Conservation (phyloP, 2,797 vertebrate genomes). For the Neosilurus hyrtlii region DNA sequence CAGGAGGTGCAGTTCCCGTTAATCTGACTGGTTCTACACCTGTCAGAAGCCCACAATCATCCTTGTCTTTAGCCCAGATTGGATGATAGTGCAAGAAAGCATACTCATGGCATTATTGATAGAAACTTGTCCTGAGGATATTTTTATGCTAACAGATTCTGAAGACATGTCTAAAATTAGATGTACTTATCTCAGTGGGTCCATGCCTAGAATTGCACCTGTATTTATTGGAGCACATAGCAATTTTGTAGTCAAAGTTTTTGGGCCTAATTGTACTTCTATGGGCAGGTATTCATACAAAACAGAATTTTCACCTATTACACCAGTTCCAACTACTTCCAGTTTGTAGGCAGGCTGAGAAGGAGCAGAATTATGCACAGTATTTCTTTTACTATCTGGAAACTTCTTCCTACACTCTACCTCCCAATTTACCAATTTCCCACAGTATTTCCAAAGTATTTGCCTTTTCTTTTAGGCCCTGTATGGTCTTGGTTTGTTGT, state of each 20-base stretch:
- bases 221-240: not conserved
- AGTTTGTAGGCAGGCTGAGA: not conserved
- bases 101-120: not conserved
- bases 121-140: too few species aligned
- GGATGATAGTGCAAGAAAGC: not conserved
- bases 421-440: not conserved
- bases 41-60: conserved; percentile 23
- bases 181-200: too few species aligned
- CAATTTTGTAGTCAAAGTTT: too few species aligned
- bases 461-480: not conserved
- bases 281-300: too few species aligned
- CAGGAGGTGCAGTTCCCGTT: not conserved
- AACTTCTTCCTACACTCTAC: not conserved
- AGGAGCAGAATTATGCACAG: not conserved
- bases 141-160: too few species aligned
- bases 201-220: too few species aligned
- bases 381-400: not conserved
- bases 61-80: not conserved
- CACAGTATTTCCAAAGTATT: not conserved
- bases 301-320: too few species aligned
- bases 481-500: not conserved
- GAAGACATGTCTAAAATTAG: too few species aligned
- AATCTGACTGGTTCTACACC: conserved; percentile 23
- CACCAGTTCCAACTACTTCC: too few species aligned
- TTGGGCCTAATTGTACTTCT: too few species aligned